phyloP scores from a whole-genome alignment of 2,797 vertebrate species.

The Emydoidea blandingii region DNA sequence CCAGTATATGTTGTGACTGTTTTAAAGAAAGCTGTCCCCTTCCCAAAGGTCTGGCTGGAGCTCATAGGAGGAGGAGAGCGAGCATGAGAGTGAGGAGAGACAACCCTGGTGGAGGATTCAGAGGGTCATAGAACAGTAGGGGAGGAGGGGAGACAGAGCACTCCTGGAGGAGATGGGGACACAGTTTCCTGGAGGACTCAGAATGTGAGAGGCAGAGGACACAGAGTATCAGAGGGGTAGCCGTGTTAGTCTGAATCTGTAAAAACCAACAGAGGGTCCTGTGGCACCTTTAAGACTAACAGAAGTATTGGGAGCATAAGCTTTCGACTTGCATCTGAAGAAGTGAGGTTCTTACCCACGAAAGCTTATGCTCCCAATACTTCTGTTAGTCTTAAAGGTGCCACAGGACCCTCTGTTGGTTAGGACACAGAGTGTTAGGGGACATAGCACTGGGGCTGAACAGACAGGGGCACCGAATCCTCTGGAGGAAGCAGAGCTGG shows the following conservation, averaged over 20 bases:
- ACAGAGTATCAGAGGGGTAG: too few species aligned
- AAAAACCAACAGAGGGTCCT: too few species aligned
- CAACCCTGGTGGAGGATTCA: not conserved
- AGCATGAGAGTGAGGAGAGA: not conserved
- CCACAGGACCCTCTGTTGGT: too few species aligned
- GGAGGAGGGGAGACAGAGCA: not conserved
- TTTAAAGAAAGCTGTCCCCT: not conserved
- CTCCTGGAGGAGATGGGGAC: not conserved
- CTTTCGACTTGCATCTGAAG: too few species aligned
- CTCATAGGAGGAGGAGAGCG: not conserved
- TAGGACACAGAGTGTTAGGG: not conserved
- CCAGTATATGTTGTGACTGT: not conserved
- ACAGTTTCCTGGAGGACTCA: not conserved
- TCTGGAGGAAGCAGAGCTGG: not conserved
- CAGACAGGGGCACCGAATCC: not conserved
- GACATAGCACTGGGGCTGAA: not conserved
- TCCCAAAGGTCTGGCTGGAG: not conserved
- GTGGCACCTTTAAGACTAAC: too few species aligned
- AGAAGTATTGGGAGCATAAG: too few species aligned
- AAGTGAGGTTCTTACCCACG: too few species aligned
- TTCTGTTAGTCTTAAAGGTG: too few species aligned
- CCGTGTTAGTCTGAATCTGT: too few species aligned
- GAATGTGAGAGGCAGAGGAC: not conserved
- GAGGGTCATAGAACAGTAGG: not conserved
- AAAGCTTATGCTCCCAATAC: too few species aligned